Base-by-base conservation (phyloP, 2,888 invertebrate species). In the Sarcophaga carnaria region DNA sequence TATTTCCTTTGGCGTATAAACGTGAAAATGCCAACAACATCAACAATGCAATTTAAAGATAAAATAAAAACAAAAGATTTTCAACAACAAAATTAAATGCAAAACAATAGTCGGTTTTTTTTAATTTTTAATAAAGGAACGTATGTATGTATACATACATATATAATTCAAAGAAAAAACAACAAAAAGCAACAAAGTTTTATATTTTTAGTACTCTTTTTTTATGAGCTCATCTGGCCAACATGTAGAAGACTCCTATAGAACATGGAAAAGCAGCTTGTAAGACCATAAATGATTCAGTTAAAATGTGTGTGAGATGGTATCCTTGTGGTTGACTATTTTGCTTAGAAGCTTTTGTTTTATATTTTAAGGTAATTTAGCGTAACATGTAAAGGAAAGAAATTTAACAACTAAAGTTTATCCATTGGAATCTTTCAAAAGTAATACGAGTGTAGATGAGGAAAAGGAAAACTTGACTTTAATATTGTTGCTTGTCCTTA, bases 31-130 rank as follows among this genome's bases (percentile, higher is more conserved):
- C 59, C 17, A 72, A 85, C 27, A 78, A 82, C 78, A 85, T 70
- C 12, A 67, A 69, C 25, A 54, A 54, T 69, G 76, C 80, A 85
- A 71, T 84, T 64, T 63, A 63, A 54, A 17, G 74, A 62, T 37
- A 37, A 37, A 80, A 62, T 59, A 63, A 63, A 66, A 17, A 72
- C 47, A 66, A 49, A 54, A 27, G 64, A 66, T 37, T 10, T 62
- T 45, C 45, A 67, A 82, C 37, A 25, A 79, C 76, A 74, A 80
- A 76, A 83, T 80, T 86, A 80, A 86, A 83, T 86, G 77, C 83
- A 80, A 83, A 83, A 83, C 72, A 83, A 86, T 86, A 77, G 86
- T 86, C 80, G 49, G 67, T 71, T 66, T 86, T n/a, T 82, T 82
- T 74, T 78, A 79, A 75, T 82, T 70, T 82, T 78, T 71, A 22